Conservation (phyloP, 1,140 invertebrate genomes). For the Hyles vespertilio region DNA sequence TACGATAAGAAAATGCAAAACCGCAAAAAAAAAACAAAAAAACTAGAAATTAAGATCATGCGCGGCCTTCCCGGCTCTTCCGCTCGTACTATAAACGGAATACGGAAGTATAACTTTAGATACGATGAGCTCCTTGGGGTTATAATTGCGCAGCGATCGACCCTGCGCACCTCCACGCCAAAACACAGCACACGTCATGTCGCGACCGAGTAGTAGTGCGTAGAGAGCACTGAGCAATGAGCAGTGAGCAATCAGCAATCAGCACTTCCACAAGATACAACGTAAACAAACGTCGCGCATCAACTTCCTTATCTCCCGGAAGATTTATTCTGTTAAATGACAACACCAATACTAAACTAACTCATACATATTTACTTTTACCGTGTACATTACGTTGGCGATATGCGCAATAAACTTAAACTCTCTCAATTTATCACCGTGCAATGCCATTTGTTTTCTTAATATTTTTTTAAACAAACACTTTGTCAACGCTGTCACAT, state of each 20-base stretch:
- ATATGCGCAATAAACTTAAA: too few relatives aligned
- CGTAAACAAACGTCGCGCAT: conserved; percentile 30
- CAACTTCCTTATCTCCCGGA: conserved; percentile 49
- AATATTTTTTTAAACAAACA: too few relatives aligned
- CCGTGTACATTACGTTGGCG: too few relatives aligned
- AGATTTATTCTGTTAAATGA: conserved; percentile 30
- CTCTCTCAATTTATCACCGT: too few relatives aligned
- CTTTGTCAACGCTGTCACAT: too few relatives aligned
- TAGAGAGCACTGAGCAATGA: too few relatives aligned
- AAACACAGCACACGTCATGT: conserved; percentile 21
- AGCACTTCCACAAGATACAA: conserved; percentile 18
- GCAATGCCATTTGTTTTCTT: too few relatives aligned
- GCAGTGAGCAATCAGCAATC: too few relatives aligned
- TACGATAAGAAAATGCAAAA: too few relatives aligned
- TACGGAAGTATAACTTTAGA: conserved; percentile 41
- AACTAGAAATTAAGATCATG: conserved; percentile 11
- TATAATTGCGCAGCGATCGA: conserved; percentile 10
- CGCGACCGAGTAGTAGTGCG: too few relatives aligned
- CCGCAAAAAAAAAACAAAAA: too few relatives aligned
- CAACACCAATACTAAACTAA: conserved; percentile 8
- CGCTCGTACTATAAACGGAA: conserved; percentile 59
- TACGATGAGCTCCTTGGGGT: conserved; percentile 25
- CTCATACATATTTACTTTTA: too few relatives aligned
- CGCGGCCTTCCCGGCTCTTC: conserved; percentile 56
- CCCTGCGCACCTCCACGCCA: conserved; percentile 10